Percentiles rank a stretch among this genome's conserved stretches.
Evolutionary conservation across 2,888 invertebrate genomes (phyloP).

Genomic region (Pycnomerus fuliginosus): DNA sequence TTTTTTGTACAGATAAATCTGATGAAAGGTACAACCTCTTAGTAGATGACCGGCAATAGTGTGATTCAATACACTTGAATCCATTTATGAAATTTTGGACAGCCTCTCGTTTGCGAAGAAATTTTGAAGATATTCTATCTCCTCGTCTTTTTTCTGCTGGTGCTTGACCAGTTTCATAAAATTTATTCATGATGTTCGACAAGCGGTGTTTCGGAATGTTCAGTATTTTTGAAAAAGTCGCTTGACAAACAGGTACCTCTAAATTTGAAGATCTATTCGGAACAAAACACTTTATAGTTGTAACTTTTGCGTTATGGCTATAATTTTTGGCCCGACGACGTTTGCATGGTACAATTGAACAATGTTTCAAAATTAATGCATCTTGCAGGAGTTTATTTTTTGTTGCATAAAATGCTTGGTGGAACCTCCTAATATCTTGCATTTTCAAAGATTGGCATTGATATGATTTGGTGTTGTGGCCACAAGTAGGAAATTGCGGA

Average conservation of each 20-base stretch:
- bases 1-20: neutral
- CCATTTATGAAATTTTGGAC: neutral
- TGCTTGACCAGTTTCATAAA: neutral
- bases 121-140: neutral
- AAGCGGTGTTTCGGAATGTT: neutral
- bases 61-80: neutral
- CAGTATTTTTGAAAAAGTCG: neutral
- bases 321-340: neutral
- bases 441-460: neutral
- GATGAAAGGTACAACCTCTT: neutral
- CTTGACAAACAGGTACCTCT: neutral
- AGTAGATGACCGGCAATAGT: neutral
- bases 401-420: neutral
- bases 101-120: too few relatives aligned
- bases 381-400: neutral
- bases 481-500: neutral
- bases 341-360: neutral
- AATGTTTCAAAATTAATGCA: neutral
- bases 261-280: neutral
- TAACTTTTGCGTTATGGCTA: neutral
- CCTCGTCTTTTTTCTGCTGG: neutral
- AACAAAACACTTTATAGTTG: neutral
- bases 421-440: neutral
- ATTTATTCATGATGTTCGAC: neutral
- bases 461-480: neutral